Conservation (phyloP, 2,797 vertebrate species). For the Argyrosomus regius region DNA sequence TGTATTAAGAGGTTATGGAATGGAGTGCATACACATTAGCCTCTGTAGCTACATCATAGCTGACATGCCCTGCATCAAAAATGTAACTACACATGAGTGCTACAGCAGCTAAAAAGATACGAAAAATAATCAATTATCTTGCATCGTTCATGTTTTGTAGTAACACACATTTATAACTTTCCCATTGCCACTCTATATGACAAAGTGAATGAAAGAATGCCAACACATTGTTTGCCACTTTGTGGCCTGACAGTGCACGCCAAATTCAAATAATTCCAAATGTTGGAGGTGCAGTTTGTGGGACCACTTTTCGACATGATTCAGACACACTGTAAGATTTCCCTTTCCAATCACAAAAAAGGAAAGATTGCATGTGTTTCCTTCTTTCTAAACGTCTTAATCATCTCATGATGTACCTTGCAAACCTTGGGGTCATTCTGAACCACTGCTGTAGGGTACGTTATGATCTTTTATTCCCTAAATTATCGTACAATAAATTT, state of each 20-base stretch:
- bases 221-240: background rate
- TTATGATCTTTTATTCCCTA: background rate
- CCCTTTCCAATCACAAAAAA: constrained; percentile 1
- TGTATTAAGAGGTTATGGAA: background rate
- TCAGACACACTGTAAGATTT: background rate
- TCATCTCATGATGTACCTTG: background rate
- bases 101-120: background rate
- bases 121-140: background rate
- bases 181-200: background rate
- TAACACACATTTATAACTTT: background rate
- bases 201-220: background rate
- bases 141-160: background rate
- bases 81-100: background rate
- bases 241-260: background rate
- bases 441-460: background rate
- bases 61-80: background rate
- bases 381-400: background rate
- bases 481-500: background rate
- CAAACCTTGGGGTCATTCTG: background rate
- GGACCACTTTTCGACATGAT: background rate
- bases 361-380: background rate
- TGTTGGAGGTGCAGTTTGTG: background rate
- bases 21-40: background rate
- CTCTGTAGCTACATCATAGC: background rate
- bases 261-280: background rate